phyloP scores from a whole-genome alignment of 1,140 invertebrate genomes.

The Belonocnema kinseyi region DNA sequence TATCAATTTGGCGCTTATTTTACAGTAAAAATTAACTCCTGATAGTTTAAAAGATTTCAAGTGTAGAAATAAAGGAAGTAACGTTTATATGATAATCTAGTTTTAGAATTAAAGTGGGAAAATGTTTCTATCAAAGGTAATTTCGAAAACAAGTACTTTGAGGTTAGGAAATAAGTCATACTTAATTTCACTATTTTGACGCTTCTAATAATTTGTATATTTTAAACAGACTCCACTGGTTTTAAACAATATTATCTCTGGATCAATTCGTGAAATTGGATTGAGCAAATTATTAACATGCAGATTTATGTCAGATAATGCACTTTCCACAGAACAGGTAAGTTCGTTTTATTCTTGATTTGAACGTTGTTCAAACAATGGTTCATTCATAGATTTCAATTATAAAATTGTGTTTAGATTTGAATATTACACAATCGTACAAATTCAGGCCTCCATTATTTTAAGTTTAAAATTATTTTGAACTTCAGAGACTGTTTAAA shows the following conservation, averaged over 20 bases:
- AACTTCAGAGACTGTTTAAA: too few species aligned
- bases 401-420: not conserved
- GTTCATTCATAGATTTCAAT: not conserved
- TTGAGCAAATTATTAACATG: conserved; percentile 7
- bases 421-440: too few species aligned
- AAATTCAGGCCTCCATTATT: too few species aligned
- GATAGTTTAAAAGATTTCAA: not conserved
- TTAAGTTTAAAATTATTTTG: too few species aligned
- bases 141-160: conserved; percentile 34
- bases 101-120: conserved; percentile 6
- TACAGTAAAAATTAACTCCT: not conserved
- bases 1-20: not conserved
- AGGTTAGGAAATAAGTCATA: conserved; percentile 38
- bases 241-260: not conserved
- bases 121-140: conserved; percentile 56
- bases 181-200: not conserved
- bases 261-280: conserved; percentile 3
- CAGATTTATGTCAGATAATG: conserved; percentile 35
- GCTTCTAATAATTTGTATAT: not conserved
- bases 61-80: not conserved
- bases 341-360: conserved; percentile 16
- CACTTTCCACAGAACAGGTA: conserved; percentile 33
- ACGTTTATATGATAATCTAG: not conserved
- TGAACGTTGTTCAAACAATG: not conserved
- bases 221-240: not conserved